Percentiles rank a stretch among this genome's conserved stretches.
Conservation (phyloP, 2,888 invertebrate species). For the Priocnemis perturbator region DNA sequence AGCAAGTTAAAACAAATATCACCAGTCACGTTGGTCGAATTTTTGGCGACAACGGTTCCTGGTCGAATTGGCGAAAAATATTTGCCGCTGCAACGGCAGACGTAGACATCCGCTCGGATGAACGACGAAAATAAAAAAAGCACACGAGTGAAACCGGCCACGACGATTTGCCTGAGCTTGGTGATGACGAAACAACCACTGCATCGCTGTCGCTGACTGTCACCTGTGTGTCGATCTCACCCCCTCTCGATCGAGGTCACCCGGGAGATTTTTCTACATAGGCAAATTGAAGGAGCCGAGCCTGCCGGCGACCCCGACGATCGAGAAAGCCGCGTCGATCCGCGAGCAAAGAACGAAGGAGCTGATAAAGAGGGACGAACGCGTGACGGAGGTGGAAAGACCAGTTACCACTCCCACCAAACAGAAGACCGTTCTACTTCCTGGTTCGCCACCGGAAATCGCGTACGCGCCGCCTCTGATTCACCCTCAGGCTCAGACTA, state of each 20-base stretch:
- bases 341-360: conserved; percentile 38
- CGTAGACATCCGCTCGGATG: no score
- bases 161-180: conserved; percentile 5
- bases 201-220: conserved; percentile 17
- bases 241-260: conserved; percentile 40
- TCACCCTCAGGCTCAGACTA: background rate
- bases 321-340: conserved; percentile 58
- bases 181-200: background rate
- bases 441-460: conserved; percentile 79
- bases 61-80: background rate
- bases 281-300: conserved; percentile 74
- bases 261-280: conserved; percentile 61
- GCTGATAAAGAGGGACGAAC: conserved; percentile 29
- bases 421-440: conserved; percentile 75
- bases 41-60: background rate
- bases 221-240: conserved; percentile 18
- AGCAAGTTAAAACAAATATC: background rate
- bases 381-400: conserved; percentile 37
- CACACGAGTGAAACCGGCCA: background rate
- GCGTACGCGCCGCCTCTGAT: conserved; percentile 76
- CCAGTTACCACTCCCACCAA: conserved; percentile 42
- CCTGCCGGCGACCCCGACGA: conserved; percentile 75
- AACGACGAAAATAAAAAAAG: background rate
- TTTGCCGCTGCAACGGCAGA: no score
- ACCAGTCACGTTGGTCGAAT: background rate